phyloP scores from a whole-genome alignment of 2,797 vertebrate species.

The Chaetodon trifasciatus region DNA sequence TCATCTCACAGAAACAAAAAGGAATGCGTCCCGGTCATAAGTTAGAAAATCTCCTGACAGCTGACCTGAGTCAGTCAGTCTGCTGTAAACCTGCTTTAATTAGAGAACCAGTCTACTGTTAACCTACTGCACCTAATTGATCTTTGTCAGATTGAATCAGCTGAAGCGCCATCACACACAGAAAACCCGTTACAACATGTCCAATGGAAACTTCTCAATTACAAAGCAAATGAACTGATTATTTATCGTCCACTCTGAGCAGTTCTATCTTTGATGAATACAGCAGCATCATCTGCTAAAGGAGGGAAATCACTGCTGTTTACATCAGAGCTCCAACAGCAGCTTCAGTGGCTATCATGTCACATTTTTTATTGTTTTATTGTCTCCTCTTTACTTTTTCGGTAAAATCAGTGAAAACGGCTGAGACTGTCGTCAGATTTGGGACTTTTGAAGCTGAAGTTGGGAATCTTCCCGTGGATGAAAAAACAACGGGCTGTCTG shows the following conservation, averaged over 20 bases:
- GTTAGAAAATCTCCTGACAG: background rate
- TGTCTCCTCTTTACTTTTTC: background rate
- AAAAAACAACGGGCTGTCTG: background rate
- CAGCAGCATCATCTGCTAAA: background rate
- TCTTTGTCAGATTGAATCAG: conserved; percentile 51
- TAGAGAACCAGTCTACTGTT: conserved; percentile 20
- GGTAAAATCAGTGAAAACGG: background rate
- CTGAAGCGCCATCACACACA: conserved; percentile 13
- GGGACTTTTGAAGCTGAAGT: background rate
- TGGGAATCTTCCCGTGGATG: background rate
- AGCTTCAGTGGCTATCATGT: background rate
- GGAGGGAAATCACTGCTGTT: background rate
- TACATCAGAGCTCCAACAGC: background rate
- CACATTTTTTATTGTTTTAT: background rate
- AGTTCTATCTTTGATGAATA: conserved; percentile 5
- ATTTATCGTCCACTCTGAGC: background rate
- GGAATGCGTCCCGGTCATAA: too few relatives aligned
- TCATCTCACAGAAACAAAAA: background rate
- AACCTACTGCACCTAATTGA: conserved; percentile 40
- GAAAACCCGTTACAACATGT: conserved; percentile 20
- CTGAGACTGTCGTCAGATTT: background rate
- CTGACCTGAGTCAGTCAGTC: background rate
- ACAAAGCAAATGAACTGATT: background rate
- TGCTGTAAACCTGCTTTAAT: conserved; percentile 28
- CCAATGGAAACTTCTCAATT: conserved; percentile 44